Conservation (phyloP, 2,888 invertebrate genomes). For the Cerceris rybyensis region DNA sequence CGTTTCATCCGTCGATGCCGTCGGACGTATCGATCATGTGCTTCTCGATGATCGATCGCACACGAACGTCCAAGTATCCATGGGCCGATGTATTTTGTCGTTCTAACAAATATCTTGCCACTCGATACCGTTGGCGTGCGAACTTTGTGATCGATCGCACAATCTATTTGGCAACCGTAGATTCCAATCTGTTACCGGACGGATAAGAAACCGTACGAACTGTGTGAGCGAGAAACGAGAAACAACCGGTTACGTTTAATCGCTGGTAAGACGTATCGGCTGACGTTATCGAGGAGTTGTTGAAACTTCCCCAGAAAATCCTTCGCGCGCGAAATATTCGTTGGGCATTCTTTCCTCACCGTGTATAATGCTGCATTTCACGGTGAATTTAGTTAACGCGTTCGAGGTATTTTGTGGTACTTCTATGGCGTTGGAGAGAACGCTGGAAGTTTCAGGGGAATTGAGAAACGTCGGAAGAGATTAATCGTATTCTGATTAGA, state of each 20-base stretch:
- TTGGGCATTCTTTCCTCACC: background rate
- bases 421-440: no score
- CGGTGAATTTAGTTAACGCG: background rate
- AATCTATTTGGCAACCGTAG: conserved; percentile 65
- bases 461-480: no score
- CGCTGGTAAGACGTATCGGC: conserved; percentile 42
- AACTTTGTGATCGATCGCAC: conserved; percentile 69
- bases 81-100: conserved; percentile 63
- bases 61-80: conserved; percentile 55
- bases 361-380: background rate
- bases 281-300: conserved; percentile 29
- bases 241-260: conserved; percentile 60
- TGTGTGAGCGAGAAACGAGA: conserved; percentile 30
- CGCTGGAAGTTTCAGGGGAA: no score
- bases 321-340: background rate
- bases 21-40: conserved; percentile 63
- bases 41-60: conserved; percentile 64
- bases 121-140: conserved; percentile 58
- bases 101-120: conserved; percentile 65
- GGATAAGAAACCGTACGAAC: conserved; percentile 44
- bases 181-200: conserved; percentile 66
- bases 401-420: no score
- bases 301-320: background rate
- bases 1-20: conserved; percentile 37
- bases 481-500: no score